Conservation (phyloP, 2,888 invertebrate genomes). For the Meganola albula region DNA sequence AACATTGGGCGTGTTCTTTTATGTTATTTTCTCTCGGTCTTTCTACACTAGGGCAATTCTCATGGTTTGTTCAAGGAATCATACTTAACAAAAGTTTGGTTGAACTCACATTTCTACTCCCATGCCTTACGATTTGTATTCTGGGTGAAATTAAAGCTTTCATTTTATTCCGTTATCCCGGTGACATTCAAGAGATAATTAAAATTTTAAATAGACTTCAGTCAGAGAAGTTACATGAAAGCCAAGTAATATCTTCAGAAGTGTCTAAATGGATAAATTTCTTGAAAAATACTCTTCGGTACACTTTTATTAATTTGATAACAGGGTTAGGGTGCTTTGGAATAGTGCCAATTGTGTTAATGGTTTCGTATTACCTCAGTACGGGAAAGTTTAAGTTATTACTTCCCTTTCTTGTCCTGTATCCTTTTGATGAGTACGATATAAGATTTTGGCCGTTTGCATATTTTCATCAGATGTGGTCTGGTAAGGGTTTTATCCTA, state of each 20-base stretch:
- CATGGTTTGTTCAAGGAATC: slow-evolving; percentile 27
- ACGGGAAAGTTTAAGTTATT: slow-evolving; percentile 33
- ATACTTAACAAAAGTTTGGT: slow-evolving; percentile 22
- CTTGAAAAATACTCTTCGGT: slow-evolving; percentile 20
- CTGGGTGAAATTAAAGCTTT: slow-evolving; percentile 35
- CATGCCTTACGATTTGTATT: slow-evolving; percentile 33
- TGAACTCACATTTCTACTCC: slow-evolving; percentile 35
- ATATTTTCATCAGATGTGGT: slow-evolving; percentile 36
- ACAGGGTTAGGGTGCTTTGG: slow-evolving; percentile 27
- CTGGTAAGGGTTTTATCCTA: slow-evolving; percentile 28
- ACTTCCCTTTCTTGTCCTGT: slow-evolving; percentile 38
- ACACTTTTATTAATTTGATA: slow-evolving; percentile 7
- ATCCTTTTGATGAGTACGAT: slow-evolving; percentile 42
- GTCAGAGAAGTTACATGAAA: slow-evolving; percentile 11
- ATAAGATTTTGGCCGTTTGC: slow-evolving; percentile 34
- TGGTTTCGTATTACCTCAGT: slow-evolving; percentile 27
- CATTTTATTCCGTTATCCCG: slow-evolving; percentile 29
- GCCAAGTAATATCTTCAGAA: slow-evolving; percentile 3
- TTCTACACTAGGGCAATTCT: slow-evolving; percentile 22
- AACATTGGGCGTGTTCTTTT: slow-evolving; percentile 27
- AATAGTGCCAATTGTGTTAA: slow-evolving; percentile 30
- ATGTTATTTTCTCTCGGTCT: slow-evolving; percentile 22
- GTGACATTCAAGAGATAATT: slow-evolving; percentile 31
- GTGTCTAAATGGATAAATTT: slow-evolving; percentile 21
- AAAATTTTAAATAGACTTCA: slow-evolving; percentile 26